Base-by-base conservation (phyloP, 2,888 invertebrate species). In the Marasmarcha lunaedactyla region DNA sequence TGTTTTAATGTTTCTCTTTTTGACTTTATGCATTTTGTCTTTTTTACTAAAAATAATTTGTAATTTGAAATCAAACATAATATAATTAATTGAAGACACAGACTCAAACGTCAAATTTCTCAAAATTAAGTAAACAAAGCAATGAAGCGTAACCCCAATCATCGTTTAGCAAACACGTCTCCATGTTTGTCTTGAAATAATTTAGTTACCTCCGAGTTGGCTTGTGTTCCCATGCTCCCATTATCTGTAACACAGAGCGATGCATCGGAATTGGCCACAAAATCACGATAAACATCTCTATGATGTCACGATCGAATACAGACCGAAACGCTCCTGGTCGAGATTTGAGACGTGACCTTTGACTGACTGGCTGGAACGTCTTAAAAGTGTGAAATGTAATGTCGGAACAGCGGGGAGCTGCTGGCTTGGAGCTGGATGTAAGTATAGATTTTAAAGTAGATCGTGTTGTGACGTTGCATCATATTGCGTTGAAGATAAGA, bases 231-330 rank as follows among this genome's bases (percentile, higher is more conserved):
- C 81, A 81, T 79, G 81, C 76, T 76, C 77, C 76, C 66, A 78
- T 77, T 81, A 65, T 61, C 58, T 56, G 55, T 61, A 73, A 73
- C 70, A 71, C 71, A 55, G 54, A 59, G 54, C 62, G 55, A 66
- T 70, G 72, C 71, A 71, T 72, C 57, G 67, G 67, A 74, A 78
- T 81, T 74, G 79, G 79, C 70, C 72, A 71, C 72, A 79, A 72
- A 73, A 76, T 79, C 79, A 79, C 73, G 81, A 83, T 83, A 78
- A 77, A 70, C 67, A 81, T 83, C 79, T 76, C 59, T 63, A 58
- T 53, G 69, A 68, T 79, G 81, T 83, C 81, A 83, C 81, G 81
- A 83, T 72, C 73, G 74, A 73, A 81, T 81, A 74, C 64, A 62
- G 63, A 74, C 64, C 63, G 63, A 62, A 71, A 66, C 71, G 73